Percentiles rank a stretch among this genome's conserved stretches.
Evolutionary conservation across 2,113 vertebrate species (phyloP).

Genomic region (Elephas maximus): DNA sequence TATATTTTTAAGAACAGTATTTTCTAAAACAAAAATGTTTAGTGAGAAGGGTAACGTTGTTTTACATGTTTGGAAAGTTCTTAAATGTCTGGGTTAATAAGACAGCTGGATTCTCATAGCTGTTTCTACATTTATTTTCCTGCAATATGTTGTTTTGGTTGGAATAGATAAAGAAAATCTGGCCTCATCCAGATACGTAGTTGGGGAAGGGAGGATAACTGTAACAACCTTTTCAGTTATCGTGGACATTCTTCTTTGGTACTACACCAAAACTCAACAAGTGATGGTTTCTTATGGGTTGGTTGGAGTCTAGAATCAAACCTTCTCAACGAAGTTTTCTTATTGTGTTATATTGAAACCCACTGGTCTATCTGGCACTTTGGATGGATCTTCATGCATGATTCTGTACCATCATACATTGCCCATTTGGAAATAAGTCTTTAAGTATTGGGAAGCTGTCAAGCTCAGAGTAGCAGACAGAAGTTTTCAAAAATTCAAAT

Average conservation of each 20-base stretch:
- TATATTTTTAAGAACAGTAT: slow-evolving; percentile 31
- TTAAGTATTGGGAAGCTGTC: background rate
- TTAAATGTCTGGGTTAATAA: background rate
- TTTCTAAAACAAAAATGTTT: slow-evolving; percentile 20
- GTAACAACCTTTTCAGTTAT: fast-evolving
- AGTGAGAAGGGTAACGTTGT: background rate
- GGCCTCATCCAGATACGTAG: background rate
- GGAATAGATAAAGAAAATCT: background rate
- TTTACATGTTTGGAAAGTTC: background rate
- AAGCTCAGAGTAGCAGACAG: background rate
- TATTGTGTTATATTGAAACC: background rate
- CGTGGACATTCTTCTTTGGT: background rate
- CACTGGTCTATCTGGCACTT: fast-evolving
- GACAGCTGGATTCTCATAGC: background rate
- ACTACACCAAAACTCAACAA: background rate
- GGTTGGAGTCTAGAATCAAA: background rate
- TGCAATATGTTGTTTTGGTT: background rate
- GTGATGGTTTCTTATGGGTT: background rate
- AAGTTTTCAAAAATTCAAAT: slow-evolving; percentile 51
- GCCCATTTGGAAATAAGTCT: background rate
- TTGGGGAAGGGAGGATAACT: too few species aligned
- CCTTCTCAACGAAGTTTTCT: background rate
- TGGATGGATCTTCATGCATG: background rate
- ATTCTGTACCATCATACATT: background rate
- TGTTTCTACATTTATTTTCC: background rate